A percentile compares a stretch with the other conserved stretches of the same genome.
These are phyloP conservation scores for Sciurus vulgaris DNA, from an alignment of 2,797 vertebrate species.

Conservation along the genomic window DNA sequence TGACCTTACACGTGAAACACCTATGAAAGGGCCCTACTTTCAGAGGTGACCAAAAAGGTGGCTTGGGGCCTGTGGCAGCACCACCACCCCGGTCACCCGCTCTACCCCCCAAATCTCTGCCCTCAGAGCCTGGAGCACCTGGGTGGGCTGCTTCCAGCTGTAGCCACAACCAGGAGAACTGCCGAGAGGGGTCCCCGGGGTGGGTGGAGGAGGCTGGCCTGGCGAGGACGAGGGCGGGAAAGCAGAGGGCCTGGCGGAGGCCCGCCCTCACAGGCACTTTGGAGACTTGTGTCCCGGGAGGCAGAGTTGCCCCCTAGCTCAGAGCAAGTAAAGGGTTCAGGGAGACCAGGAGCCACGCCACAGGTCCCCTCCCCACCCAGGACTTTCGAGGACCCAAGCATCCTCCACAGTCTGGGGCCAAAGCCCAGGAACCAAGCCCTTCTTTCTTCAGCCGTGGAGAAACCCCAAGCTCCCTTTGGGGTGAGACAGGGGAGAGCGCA, in stretches of 20 bases:
- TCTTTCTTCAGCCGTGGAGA: slow-evolving; percentile 27
- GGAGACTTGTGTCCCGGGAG: slow-evolving; percentile 83
- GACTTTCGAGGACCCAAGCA: slow-evolving; percentile 6
- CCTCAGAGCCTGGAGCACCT: not conserved
- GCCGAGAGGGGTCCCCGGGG: not conserved
- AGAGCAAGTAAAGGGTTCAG: slow-evolving; percentile 40
- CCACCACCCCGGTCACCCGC: not conserved
- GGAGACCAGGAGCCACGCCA: slow-evolving; percentile 1
- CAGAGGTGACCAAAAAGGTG: slow-evolving; percentile 5
- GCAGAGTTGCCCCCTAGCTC: slow-evolving; percentile 73
- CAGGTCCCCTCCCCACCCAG: not conserved
- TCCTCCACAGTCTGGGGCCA: not conserved
- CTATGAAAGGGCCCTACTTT: slow-evolving; percentile 26
- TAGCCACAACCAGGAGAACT: not conserved
- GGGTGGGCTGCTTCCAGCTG: not conserved
- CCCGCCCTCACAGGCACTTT: slow-evolving; percentile 83
- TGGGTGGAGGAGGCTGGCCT: slow-evolving; percentile 34
- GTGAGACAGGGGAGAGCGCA: not conserved
- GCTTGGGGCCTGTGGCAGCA: not conserved
- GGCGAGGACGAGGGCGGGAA: slow-evolving; percentile 54
- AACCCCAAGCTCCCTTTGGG: not conserved
- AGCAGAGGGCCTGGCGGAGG: slow-evolving; percentile 63
- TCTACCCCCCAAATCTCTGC: not conserved
- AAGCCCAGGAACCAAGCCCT: slow-evolving; percentile 11
- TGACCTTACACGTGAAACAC: slow-evolving; percentile 49